These are phyloP conservation scores for Vesta saturnalis DNA, from an alignment of 2,888 invertebrate genomes.

Conservation along the genomic window DNA sequence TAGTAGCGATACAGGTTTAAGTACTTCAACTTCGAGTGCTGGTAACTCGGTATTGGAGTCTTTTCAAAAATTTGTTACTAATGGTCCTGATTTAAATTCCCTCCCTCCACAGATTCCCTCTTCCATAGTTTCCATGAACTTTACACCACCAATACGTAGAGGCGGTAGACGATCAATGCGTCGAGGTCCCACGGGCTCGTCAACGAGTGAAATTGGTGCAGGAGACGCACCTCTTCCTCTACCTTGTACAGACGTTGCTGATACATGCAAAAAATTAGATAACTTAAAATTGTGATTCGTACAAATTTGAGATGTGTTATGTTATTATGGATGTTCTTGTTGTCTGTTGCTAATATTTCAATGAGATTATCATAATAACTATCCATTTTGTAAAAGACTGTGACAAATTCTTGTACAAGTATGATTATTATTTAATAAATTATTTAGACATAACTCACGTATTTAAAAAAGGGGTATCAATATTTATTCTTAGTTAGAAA, in stretches of 20 bases:
- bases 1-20: background rate
- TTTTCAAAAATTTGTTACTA: background rate
- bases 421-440: constrained; percentile 38
- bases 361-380: constrained; percentile 22
- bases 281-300: constrained; percentile 56
- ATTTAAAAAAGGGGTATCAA: constrained; percentile 34
- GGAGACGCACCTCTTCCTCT: constrained; percentile 57
- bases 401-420: constrained; percentile 47
- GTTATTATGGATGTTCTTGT: constrained; percentile 26
- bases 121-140: constrained; percentile 41
- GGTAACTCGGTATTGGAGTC: background rate
- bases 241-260: constrained; percentile 47
- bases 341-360: constrained; percentile 12
- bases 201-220: constrained; percentile 57
- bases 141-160: constrained; percentile 46
- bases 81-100: background rate
- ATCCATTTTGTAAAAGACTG: constrained; percentile 44
- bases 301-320: constrained; percentile 29
- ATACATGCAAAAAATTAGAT: constrained; percentile 58
- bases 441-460: constrained; percentile 29
- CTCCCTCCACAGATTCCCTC: constrained; percentile 30
- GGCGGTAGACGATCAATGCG: constrained; percentile 41
- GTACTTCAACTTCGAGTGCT: constrained; percentile 6
- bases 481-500: constrained; percentile 43
- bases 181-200: constrained; percentile 21